Evolutionary conservation across 2,113 vertebrate genomes (phyloP).

Genomic region (Cynocephalus volans): DNA sequence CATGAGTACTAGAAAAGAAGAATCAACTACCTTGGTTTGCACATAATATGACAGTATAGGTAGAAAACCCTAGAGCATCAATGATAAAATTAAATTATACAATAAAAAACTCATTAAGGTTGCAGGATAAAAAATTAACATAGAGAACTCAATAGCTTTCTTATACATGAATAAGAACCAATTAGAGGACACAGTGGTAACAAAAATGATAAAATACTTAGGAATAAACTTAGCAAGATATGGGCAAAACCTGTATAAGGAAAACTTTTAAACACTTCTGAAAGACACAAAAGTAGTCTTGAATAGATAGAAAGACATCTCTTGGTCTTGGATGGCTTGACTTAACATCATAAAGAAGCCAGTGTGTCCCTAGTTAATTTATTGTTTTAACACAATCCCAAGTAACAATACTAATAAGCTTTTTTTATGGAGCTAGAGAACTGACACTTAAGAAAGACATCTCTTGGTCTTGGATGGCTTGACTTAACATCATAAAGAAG

Average conservation of each 20-base stretch:
- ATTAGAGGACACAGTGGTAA: background rate
- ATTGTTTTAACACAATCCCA: background rate
- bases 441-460: too few relatives aligned
- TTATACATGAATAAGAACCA: background rate
- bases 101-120: background rate
- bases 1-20: background rate
- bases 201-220: background rate
- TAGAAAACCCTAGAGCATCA: background rate
- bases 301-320: background rate
- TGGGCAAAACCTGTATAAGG: background rate
- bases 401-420: background rate
- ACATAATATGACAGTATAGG: background rate
- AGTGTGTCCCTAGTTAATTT: background rate
- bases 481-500: too few relatives aligned
- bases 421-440: constrained; percentile 7
- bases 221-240: background rate
- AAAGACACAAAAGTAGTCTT: background rate
- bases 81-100: background rate
- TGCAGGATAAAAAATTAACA: background rate
- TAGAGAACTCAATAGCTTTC: background rate
- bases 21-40: background rate
- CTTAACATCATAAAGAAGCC: background rate
- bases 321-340: background rate
- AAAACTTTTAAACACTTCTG: background rate
- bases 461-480: too few relatives aligned